phyloP scores from a whole-genome alignment of 2,113 vertebrate genomes.

The Tupaia chinensis region DNA sequence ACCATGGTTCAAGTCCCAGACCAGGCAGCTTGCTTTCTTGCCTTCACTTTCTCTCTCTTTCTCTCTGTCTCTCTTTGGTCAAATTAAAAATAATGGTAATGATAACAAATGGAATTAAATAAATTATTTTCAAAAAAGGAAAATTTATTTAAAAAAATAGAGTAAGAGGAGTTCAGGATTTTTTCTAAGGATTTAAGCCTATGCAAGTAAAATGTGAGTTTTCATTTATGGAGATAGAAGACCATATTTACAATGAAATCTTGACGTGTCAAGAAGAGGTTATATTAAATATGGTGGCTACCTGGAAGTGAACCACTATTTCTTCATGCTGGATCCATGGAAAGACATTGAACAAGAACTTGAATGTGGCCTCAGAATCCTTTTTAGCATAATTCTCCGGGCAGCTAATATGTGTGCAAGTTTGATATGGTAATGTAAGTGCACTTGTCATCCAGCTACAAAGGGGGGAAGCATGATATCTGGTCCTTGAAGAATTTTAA shows the following conservation, averaged over 20 bases:
- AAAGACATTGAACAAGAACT: neutral
- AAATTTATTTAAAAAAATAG: too few relatives aligned
- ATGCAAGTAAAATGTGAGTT: neutral
- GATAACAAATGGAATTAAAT: too few relatives aligned
- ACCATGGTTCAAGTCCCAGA: too few relatives aligned
- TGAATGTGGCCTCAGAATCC: neutral
- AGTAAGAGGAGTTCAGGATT: neutral
- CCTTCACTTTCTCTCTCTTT: too few relatives aligned
- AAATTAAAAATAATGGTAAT: too few relatives aligned
- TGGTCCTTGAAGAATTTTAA: neutral
- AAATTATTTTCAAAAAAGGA: too few relatives aligned
- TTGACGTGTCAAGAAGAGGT: neutral
- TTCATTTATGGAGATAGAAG: neutral
- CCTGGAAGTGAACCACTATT: neutral
- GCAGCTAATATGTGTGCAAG: neutral
- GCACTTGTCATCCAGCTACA: neutral
- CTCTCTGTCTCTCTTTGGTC: too few relatives aligned
- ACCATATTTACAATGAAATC: neutral
- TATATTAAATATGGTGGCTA: neutral
- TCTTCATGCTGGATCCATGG: neutral
- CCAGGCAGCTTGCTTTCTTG: too few relatives aligned
- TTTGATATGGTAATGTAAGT: neutral
- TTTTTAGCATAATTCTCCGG: neutral
- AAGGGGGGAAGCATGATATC: neutral
- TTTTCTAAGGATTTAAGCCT: neutral